Conservation (phyloP, 2,888 invertebrate genomes). For the Tanytarsus gracilentus region DNA sequence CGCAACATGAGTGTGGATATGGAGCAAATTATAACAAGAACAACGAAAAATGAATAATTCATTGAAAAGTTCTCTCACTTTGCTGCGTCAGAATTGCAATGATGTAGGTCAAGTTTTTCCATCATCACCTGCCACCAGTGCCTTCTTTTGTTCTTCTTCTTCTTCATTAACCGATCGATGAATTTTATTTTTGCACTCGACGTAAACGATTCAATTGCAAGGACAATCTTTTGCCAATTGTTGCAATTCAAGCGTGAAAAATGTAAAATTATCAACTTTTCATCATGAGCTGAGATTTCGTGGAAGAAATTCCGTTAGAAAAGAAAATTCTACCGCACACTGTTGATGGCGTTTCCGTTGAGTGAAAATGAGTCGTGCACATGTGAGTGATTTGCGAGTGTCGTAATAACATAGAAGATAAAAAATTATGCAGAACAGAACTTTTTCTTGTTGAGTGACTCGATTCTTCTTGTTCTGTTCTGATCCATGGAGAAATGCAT, state of each 20-base stretch:
- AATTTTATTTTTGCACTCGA: not conserved
- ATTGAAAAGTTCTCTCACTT: constrained; percentile 11
- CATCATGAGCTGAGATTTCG: no score
- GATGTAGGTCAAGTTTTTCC: constrained; percentile 28
- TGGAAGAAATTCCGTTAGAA: not conserved
- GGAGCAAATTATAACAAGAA: not conserved
- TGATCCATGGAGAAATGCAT: no score
- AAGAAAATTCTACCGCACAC: no score
- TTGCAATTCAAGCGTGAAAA: not conserved
- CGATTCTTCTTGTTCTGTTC: no score
- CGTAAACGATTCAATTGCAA: not conserved
- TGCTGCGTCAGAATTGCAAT: constrained; percentile 13
- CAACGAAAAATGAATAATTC: constrained; percentile 14
- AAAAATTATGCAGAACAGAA: no score
- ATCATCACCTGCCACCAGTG: no score
- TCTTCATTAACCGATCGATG: not conserved
- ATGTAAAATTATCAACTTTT: not conserved
- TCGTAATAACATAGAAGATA: no score
- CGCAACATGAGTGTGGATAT: not conserved
- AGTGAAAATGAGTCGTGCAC: no score
- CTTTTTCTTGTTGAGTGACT: no score
- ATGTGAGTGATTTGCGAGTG: no score
- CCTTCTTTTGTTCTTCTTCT: no score
- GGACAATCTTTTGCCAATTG: not conserved
- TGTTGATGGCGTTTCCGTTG: no score